Evolutionary conservation across 2,113 vertebrate species (phyloP), one percentile per base, ranked within the genome.

Genomic region (Lates calcarifer): DNA sequence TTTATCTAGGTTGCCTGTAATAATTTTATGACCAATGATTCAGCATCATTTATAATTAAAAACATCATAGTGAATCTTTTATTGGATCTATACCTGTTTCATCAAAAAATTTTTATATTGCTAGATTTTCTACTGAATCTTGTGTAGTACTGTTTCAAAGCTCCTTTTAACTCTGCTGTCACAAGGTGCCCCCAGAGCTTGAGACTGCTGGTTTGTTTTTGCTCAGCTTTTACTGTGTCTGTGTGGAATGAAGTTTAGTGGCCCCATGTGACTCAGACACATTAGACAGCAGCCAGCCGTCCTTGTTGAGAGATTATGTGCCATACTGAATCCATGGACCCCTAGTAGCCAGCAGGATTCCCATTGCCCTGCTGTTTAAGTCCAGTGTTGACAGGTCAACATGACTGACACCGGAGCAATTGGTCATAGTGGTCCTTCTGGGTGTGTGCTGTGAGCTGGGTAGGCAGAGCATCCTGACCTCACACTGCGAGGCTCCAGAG

Each of bases 361-460:
- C 65, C 47, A 22, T 58, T 31, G 65, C 82, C 83, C 69, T 35
- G 37, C 72, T 77, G 83, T 72, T 73, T 64, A 77, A 87, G 61
- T 82, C 69, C 39, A 4, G 57, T 58, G 74, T 75, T 80, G 87
- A 81, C 71, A 24, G 89, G 88, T 87, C 89, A 85, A 29, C 31
- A 4, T 86, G 86, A 84, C 82, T 82, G 90, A 90, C 87, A 85
- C 4, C 1, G 20, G 70, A 82, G 80, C 82, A 81, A 82, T 87
- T 71, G 89, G 92, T 90, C 81, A 43, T 51, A 37, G 81, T 61
- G 83, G 64, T 74, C 83, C 87, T 81, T 89, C 84, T 88, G 86
- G 83, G 85, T 39, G 31, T 35, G 39, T 11, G n/a, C n/a, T n/a
- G 81, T n/a, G 83, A 70, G 69, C 81, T 61, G 67, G 62, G 62